These are phyloP conservation scores for Natator depressus DNA, from an alignment of 2,113 vertebrate species.

Conservation along the genomic window DNA sequence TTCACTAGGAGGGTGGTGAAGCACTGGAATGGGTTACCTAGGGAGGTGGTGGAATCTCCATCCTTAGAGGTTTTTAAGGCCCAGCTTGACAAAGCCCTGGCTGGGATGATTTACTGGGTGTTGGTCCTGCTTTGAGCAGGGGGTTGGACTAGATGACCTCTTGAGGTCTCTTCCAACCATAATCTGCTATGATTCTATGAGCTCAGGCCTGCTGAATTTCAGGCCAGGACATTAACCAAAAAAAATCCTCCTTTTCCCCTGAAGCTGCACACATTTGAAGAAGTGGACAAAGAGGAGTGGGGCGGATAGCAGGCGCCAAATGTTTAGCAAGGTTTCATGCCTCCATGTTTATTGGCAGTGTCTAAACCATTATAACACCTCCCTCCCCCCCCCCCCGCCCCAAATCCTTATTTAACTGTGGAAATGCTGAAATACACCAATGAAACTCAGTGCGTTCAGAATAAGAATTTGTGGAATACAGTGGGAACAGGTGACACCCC, in stretches of 20 bases:
- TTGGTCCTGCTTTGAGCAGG: too few species aligned
- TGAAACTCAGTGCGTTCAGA: background rate
- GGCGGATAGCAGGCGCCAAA: accelerated
- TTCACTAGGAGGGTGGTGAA: too few species aligned
- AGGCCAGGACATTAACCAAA: background rate
- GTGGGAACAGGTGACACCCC: background rate
- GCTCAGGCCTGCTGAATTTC: background rate
- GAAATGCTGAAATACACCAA: background rate
- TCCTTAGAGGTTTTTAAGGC: too few species aligned
- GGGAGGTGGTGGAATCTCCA: too few species aligned
- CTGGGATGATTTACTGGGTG: too few species aligned
- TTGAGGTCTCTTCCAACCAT: too few species aligned
- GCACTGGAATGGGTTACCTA: too few species aligned
- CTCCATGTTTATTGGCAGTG: background rate
- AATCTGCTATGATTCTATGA: too few species aligned
- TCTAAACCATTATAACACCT: too few species aligned
- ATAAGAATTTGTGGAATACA: background rate
- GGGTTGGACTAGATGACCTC: too few species aligned
- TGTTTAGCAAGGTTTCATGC: background rate
- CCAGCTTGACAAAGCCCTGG: too few species aligned
- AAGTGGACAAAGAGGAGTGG: background rate
- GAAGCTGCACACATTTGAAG: background rate
- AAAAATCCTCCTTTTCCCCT: background rate
- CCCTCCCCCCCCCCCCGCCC: accelerated
- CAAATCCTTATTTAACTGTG: too few species aligned